phyloP scores from a whole-genome alignment of 2,113 vertebrate species.

The Ardeotis arabs region DNA sequence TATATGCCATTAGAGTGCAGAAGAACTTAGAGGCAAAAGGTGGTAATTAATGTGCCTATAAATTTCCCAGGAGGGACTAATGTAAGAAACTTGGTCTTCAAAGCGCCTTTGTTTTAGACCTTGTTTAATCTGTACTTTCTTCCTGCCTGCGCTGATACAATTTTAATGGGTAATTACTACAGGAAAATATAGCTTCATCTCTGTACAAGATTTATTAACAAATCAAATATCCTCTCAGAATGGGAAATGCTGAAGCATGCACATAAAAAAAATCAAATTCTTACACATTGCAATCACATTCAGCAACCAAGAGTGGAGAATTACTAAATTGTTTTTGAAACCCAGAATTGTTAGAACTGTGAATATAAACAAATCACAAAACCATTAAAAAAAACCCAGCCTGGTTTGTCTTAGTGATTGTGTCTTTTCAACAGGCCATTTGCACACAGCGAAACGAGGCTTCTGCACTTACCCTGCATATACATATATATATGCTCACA shows the following conservation, averaged over 20 bases:
- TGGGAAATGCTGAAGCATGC: background rate
- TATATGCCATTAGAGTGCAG: background rate
- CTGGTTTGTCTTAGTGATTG: background rate
- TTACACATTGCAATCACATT: background rate
- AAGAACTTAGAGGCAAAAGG: background rate
- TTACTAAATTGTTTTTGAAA: background rate
- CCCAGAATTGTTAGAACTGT: background rate
- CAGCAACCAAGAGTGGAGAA: background rate
- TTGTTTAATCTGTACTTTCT: conserved; percentile 14
- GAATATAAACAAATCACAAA: background rate
- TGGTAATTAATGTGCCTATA: background rate
- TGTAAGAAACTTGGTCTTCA: background rate
- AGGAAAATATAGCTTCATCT: background rate
- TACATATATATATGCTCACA: background rate
- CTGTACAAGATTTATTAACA: background rate
- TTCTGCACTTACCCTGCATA: background rate
- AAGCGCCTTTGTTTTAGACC: conserved; percentile 1
- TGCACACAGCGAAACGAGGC: background rate
- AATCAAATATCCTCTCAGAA: conserved; percentile 7
- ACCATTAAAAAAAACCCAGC: background rate
- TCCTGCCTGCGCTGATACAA: background rate
- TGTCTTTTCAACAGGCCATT: background rate
- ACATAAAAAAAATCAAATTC: background rate
- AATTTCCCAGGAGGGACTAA: background rate
- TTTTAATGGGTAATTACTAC: conserved; percentile 3